Conservation (phyloP, 2,888 invertebrate genomes). For the Herminia tarsipennalis region DNA sequence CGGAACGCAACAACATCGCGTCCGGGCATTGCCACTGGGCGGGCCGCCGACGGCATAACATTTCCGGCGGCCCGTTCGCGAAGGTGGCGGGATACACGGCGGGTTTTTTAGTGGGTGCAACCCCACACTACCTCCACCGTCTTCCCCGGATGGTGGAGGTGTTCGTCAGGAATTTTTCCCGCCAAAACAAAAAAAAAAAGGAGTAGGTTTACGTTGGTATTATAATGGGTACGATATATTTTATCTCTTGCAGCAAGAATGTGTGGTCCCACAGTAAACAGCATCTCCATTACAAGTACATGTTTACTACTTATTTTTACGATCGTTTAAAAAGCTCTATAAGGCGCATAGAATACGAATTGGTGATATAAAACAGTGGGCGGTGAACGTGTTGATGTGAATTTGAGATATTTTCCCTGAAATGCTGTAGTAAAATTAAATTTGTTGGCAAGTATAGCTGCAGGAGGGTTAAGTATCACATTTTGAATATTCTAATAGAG, state of each 20-base stretch:
- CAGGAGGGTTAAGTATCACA: neutral
- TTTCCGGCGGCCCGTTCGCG: too few relatives aligned
- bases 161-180: too few relatives aligned
- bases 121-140: too few relatives aligned
- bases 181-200: too few relatives aligned
- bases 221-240: slow-evolving; percentile 7
- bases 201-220: too few relatives aligned
- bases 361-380: slow-evolving; percentile 48
- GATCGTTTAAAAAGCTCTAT: slow-evolving; percentile 52
- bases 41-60: too few relatives aligned
- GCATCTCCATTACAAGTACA: slow-evolving; percentile 26
- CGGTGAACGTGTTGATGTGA: slow-evolving; percentile 34
- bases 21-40: too few relatives aligned
- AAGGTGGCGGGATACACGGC: too few relatives aligned
- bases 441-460: neutral
- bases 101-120: too few relatives aligned
- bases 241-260: slow-evolving; percentile 8
- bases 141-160: too few relatives aligned
- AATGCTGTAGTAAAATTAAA: slow-evolving; percentile 11
- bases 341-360: slow-evolving; percentile 53
- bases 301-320: slow-evolving; percentile 58
- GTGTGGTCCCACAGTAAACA: neutral
- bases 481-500: too few relatives aligned
- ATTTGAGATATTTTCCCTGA: slow-evolving; percentile 27
- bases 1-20: too few relatives aligned